Evolutionary conservation across 2,797 vertebrate species (phyloP).

Genomic region (Poecilia gillii): DNA sequence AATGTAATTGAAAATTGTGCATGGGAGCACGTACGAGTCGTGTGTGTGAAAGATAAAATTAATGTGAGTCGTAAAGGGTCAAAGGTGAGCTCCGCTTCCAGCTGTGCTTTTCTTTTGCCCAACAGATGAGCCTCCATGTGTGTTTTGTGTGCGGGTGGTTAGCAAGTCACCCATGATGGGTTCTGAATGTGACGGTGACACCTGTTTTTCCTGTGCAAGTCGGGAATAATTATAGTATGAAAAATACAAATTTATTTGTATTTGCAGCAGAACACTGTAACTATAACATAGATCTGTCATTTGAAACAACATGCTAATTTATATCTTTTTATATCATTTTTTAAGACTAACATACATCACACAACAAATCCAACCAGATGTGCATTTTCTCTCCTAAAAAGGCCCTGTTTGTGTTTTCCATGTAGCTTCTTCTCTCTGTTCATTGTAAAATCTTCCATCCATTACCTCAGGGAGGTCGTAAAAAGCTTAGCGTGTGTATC

Average conservation of each 20-base stretch:
- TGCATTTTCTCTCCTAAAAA: conserved; percentile 15
- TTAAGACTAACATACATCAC: neutral
- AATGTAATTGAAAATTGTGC: conserved; percentile 11
- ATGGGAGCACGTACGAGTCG: conserved; percentile 1
- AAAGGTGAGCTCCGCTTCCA: conserved; percentile 62
- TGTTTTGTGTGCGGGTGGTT: conserved; percentile 18
- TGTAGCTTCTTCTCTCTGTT: conserved; percentile 17
- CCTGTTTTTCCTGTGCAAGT: conserved; percentile 40
- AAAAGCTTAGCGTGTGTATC: conserved; percentile 55
- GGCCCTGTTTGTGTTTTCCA: conserved; percentile 23
- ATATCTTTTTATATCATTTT: neutral
- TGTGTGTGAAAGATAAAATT: conserved; percentile 44
- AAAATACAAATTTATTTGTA: neutral
- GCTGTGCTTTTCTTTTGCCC: conserved; percentile 51
- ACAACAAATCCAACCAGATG: conserved; percentile 5
- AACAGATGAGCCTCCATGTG: conserved; percentile 26
- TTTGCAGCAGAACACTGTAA: neutral
- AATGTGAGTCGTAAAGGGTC: conserved; percentile 43
- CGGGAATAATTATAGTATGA: neutral
- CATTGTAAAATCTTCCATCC: conserved; percentile 43
- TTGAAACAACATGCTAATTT: neutral
- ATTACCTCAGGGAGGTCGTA: conserved; percentile 53
- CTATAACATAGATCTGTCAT: neutral
- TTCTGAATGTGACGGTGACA: conserved; percentile 37
- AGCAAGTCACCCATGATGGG: conserved; percentile 28